Evolutionary conservation across 1,140 invertebrate species (phyloP), one percentile per base, ranked within the genome.

Genomic region (Megalopta genalis): DNA sequence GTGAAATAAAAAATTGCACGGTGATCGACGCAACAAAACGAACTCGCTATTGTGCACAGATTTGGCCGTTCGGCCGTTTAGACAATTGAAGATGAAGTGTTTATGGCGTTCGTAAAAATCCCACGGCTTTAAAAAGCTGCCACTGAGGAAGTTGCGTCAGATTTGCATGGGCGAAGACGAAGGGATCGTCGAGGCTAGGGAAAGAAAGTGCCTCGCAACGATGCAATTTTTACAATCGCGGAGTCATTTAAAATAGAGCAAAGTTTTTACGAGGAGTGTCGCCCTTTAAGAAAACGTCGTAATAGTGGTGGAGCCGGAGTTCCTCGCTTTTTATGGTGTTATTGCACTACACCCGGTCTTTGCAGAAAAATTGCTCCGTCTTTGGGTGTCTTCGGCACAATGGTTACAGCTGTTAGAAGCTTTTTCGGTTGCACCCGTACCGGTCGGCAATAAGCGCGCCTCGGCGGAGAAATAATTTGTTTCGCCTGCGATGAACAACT

Each of bases 191-290:
- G 18, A 14, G 16, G 27, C 46, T 23, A 2, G 1, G 8, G 16
- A 3, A 37, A 23, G 27, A 46, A 39, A 42, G 23, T 23, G 9
- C 21, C 18, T 12, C 0, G 42, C 10, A 18, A 54, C 27, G 37
- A 64, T 73, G 63, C 70, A 66, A 60, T 60, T 65, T 79, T 79
- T 74, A 77, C 52, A 71, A 69, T 88, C 82, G 80, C 85, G 87
- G 86, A 87, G 88, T 88, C 77, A 79, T 90, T 85, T 90, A 90
- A 91, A 91, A 67, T 90, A 76, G 89, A 90, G 88, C 88, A 91
- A 54, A 86, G 60, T 73, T 86, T 87, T 87, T 87, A 87, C 76
- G 64, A 81, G 64, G 23, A 76, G 46, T 63, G 66, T 65, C 66
- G 23, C 25, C 46, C 18, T 54, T 64, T 49, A 62, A 52, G 73